phyloP scores from a whole-genome alignment of 2,797 vertebrate genomes.

The Scolopax rusticola region DNA sequence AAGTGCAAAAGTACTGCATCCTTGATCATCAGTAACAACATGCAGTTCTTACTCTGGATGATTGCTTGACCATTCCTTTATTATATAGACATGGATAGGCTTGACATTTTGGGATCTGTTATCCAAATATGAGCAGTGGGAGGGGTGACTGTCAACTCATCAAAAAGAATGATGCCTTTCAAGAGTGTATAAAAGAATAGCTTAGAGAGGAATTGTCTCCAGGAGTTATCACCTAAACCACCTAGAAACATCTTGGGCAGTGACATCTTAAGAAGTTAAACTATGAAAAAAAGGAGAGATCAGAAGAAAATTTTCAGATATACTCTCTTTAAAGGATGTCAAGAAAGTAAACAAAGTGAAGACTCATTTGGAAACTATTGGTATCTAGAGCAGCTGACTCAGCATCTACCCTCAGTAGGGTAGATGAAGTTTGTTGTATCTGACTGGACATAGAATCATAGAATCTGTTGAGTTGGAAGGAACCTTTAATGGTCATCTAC shows the following conservation, averaged over 20 bases:
- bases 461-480: no score
- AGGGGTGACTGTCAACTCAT: background rate
- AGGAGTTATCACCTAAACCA: background rate
- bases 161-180: background rate
- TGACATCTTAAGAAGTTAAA: background rate
- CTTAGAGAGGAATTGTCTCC: background rate
- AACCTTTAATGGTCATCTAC: no score
- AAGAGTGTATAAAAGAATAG: background rate
- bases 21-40: background rate
- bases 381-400: background rate
- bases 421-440: background rate
- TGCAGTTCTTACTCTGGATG: background rate
- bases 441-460: accelerated
- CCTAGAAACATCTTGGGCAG: background rate
- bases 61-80: background rate
- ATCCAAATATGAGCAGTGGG: background rate
- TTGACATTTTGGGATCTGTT: background rate
- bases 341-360: background rate
- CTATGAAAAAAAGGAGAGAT: background rate
- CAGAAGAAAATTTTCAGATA: background rate
- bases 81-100: background rate
- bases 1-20: background rate
- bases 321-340: background rate
- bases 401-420: no score
- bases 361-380: background rate